Conservation (phyloP, 2,888 invertebrate genomes). For the Pheosia gnoma region DNA sequence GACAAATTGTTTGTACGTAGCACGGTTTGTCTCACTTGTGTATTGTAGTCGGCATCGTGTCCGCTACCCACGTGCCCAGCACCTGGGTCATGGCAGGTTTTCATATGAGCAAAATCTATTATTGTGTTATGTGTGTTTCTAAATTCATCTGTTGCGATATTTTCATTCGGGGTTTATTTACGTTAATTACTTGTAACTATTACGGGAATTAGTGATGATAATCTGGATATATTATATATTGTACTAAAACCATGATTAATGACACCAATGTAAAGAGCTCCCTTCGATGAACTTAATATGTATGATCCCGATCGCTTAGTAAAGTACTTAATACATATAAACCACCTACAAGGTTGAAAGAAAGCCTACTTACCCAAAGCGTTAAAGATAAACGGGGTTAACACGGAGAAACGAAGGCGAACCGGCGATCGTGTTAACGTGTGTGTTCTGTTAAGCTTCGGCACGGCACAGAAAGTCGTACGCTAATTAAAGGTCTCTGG, state of each 20-base stretch:
- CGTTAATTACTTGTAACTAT: too few species aligned
- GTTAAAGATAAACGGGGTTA: not conserved
- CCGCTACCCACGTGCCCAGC: slow-evolving; percentile 1
- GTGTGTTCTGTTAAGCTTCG: slow-evolving; percentile 13
- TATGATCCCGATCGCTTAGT: too few species aligned
- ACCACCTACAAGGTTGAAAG: too few species aligned
- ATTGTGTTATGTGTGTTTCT: not conserved
- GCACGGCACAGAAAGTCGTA: slow-evolving; percentile 25
- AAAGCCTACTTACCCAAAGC: too few species aligned
- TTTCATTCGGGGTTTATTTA: too few species aligned
- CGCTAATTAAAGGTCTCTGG: slow-evolving; percentile 64
- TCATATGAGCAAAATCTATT: not conserved
- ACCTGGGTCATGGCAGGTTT: slow-evolving; percentile 5
- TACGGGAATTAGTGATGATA: too few species aligned
- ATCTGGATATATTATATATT: too few species aligned
- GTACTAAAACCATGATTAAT: too few species aligned
- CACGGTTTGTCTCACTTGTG: slow-evolving; percentile 37
- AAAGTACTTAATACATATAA: too few species aligned
- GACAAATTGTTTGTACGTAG: slow-evolving; percentile 43
- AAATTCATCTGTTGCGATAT: not conserved
- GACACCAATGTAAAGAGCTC: too few species aligned
- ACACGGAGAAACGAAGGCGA: not conserved
- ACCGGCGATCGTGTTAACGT: slow-evolving; percentile 2
- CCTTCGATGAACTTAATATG: too few species aligned
- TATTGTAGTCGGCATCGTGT: slow-evolving; percentile 8